Conservation (phyloP, 2,797 vertebrate species). For the Neosilurus hyrtlii region DNA sequence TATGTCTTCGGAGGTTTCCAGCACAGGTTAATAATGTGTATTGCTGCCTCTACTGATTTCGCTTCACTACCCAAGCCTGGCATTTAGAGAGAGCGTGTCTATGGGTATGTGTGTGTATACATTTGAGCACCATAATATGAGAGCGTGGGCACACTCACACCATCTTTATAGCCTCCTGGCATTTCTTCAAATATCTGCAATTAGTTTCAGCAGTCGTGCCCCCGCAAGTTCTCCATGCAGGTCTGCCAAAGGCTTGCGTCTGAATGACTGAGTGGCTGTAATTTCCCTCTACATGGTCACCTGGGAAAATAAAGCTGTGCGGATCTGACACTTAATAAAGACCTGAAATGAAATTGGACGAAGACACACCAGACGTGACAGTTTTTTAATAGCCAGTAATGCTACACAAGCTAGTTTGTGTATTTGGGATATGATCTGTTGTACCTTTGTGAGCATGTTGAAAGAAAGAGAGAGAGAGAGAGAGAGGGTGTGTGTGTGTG, state of each 20-base stretch:
- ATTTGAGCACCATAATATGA: conserved; percentile 9
- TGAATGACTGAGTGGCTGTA: background rate
- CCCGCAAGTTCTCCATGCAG: conserved; percentile 13
- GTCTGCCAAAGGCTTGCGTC: conserved; percentile 19
- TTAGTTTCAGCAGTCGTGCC: conserved; percentile 36
- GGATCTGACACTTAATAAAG: conserved; percentile 16
- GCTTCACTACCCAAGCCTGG: conserved; percentile 15
- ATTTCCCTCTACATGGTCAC: background rate
- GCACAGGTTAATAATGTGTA: conserved; percentile 19
- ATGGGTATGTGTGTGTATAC: conserved; percentile 4
- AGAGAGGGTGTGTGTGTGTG: background rate
- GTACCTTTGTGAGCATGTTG: background rate
- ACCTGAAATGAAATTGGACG: background rate
- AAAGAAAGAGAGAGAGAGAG: background rate
- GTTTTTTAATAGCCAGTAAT: background rate
- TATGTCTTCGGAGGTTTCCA: conserved; percentile 5
- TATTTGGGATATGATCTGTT: background rate
- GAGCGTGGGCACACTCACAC: conserved; percentile 21
- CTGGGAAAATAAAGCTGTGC: conserved; percentile 6
- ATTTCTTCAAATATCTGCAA: conserved; percentile 45
- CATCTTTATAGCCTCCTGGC: conserved; percentile 37
- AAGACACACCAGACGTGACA: background rate
- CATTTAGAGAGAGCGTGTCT: conserved; percentile 23
- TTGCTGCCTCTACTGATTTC: conserved; percentile 8
- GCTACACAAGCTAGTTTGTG: background rate